Evolutionary conservation across 1,140 invertebrate species (phyloP).

Genomic region (Nasonia longicornis): DNA sequence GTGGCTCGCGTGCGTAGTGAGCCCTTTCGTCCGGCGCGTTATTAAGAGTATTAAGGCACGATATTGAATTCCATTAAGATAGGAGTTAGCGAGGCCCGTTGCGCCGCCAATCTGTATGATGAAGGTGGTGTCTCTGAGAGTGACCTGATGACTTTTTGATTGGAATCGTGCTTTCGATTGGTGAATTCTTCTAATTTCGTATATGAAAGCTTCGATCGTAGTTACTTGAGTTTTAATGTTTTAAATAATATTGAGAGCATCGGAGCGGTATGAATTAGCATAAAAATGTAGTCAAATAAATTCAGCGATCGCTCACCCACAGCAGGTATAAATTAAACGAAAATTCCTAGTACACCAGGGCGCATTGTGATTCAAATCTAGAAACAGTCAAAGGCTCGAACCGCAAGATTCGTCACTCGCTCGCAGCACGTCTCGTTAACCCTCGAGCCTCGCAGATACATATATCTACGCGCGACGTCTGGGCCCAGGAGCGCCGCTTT

Average conservation of each 20-base stretch:
- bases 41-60: constrained; percentile 43
- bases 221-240: too few relatives aligned
- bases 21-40: constrained; percentile 13
- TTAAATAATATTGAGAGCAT: too few relatives aligned
- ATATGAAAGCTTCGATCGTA: too few relatives aligned
- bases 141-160: not conserved
- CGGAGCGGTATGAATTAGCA: too few relatives aligned
- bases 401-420: too few relatives aligned
- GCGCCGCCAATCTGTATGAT: not conserved
- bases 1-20: constrained; percentile 21
- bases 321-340: too few relatives aligned
- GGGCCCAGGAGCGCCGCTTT: not conserved
- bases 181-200: too few relatives aligned
- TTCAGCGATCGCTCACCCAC: too few relatives aligned
- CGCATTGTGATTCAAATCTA: not conserved
- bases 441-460: not conserved
- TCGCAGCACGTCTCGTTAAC: constrained; percentile 1
- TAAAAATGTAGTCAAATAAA: too few relatives aligned
- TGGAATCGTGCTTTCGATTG: not conserved
- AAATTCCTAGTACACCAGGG: too few relatives aligned
- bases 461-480: not conserved
- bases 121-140: not conserved
- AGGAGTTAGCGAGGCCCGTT: not conserved
- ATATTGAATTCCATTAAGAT: constrained; percentile 45
- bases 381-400: not conserved